phyloP scores from a whole-genome alignment of 92 coral and sea anemone genomes.

The Nematostella vectensis region DNA sequence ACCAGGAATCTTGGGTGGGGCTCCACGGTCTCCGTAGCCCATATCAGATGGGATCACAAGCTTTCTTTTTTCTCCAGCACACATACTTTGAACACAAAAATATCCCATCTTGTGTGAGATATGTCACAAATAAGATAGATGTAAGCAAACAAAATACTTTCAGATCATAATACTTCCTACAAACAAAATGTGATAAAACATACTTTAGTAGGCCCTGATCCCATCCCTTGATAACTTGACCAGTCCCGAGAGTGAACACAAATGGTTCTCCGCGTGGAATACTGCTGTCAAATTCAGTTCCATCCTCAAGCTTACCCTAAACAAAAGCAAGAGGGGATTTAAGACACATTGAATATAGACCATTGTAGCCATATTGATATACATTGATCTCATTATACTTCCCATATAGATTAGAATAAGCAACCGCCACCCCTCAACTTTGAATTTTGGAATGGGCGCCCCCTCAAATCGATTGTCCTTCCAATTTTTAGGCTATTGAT shows the following conservation, averaged over 20 bases:
- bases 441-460: too few species aligned
- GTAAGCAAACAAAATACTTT: too few species aligned
- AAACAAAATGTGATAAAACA: too few species aligned
- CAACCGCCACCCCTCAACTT: conserved; percentile 8
- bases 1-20: conserved; percentile 98
- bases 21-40: conserved; percentile 94
- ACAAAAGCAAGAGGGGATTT: neutral
- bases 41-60: conserved; percentile 81
- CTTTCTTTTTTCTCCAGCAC: conserved; percentile 92
- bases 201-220: conserved; percentile 97
- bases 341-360: neutral
- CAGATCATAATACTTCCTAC: too few species aligned
- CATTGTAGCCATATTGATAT: too few species aligned
- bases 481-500: too few species aligned
- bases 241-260: conserved; percentile 78
- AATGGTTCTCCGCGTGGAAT: conserved; percentile 94
- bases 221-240: conserved; percentile 99
- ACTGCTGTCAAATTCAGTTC: conserved; percentile 97
- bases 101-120: too few species aligned
- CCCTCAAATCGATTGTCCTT: too few species aligned
- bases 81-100: conserved; percentile 79
- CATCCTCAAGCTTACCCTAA: conserved; percentile 87
- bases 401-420: too few species aligned
- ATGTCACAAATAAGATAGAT: too few species aligned
- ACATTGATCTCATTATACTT: too few species aligned